These are phyloP conservation scores for Typhlichthys subterraneus DNA, from an alignment of 2,797 vertebrate species.

Conservation along the genomic window DNA sequence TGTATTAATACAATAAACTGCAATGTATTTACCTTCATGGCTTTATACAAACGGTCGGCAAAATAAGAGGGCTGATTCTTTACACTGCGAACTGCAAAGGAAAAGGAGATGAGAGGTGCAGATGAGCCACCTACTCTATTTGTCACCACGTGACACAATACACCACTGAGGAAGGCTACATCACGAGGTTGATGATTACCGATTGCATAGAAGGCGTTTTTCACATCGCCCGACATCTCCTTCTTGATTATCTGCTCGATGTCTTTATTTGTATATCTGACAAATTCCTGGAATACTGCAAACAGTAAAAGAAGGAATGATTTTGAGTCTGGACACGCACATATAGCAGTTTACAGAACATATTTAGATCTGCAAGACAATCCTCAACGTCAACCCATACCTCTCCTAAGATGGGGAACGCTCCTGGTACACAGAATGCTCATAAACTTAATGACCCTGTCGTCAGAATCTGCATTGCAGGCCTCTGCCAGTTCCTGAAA, in stretches of 20 bases:
- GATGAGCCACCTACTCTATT: constrained; percentile 12
- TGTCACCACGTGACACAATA: constrained; percentile 5
- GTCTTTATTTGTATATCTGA: constrained; percentile 91
- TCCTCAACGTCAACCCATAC: constrained; percentile 64
- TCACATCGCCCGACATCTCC: constrained; percentile 92
- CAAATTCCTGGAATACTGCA: constrained; percentile 95
- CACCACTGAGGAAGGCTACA: constrained; percentile 6
- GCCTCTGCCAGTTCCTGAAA: constrained; percentile 88
- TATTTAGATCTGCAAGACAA: neutral
- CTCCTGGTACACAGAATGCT: constrained; percentile 93
- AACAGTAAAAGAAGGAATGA: neutral
- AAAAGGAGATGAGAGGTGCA: constrained; percentile 25
- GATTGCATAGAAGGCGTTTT: constrained; percentile 87
- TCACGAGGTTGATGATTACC: constrained; percentile 72
- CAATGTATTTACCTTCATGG: constrained; percentile 90
- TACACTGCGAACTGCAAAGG: constrained; percentile 87
- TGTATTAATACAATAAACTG: neutral
- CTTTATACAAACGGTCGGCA: constrained; percentile 94
- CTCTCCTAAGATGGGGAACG: constrained; percentile 91
- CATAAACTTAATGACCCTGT: constrained; percentile 93
- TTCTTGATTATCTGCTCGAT: constrained; percentile 95
- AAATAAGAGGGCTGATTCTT: constrained; percentile 96
- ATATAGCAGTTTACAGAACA: too few species aligned
- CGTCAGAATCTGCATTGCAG: constrained; percentile 85
- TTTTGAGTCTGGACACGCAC: neutral